phyloP scores from a whole-genome alignment of 2,888 invertebrate genomes.

The Cheilosia urbana region DNA sequence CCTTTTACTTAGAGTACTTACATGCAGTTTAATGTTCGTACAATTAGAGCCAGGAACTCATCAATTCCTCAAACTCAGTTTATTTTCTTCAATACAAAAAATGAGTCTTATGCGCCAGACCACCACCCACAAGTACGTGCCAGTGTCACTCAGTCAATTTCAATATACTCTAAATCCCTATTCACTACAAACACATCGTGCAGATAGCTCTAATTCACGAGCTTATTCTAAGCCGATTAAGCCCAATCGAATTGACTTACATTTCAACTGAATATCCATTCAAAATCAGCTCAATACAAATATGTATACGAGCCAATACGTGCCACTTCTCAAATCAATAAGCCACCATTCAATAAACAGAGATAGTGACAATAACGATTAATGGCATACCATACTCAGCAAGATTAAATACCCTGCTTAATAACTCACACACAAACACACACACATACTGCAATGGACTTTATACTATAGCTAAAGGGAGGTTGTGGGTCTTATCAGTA shows the following conservation, averaged over 20 bases:
- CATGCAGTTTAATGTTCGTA: too few relatives aligned
- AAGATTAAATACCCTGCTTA: conserved; percentile 27
- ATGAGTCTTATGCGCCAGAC: too few relatives aligned
- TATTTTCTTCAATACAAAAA: too few relatives aligned
- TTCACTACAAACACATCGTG: not conserved
- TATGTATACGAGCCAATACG: not conserved
- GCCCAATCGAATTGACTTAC: conserved; percentile 4
- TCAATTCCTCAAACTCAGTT: too few relatives aligned
- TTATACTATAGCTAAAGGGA: not conserved
- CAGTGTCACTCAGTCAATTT: too few relatives aligned
- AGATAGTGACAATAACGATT: conserved; percentile 4
- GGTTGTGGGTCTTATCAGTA: not conserved
- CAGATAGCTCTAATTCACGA: not conserved
- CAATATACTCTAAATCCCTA: not conserved
- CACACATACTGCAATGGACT: not conserved
- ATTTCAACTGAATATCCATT: not conserved
- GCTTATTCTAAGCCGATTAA: conserved; percentile 8
- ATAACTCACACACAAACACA: not conserved
- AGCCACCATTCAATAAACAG: conserved; percentile 34
- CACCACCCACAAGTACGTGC: too few relatives aligned
- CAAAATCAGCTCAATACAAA: not conserved
- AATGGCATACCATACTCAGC: conserved; percentile 12
- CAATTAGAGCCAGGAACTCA: too few relatives aligned
- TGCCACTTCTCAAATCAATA: conserved; percentile 17
- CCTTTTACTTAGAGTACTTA: too few relatives aligned